These are phyloP conservation scores for Mola mola DNA, from an alignment of 2,113 vertebrate species.

Conservation along the genomic window DNA sequence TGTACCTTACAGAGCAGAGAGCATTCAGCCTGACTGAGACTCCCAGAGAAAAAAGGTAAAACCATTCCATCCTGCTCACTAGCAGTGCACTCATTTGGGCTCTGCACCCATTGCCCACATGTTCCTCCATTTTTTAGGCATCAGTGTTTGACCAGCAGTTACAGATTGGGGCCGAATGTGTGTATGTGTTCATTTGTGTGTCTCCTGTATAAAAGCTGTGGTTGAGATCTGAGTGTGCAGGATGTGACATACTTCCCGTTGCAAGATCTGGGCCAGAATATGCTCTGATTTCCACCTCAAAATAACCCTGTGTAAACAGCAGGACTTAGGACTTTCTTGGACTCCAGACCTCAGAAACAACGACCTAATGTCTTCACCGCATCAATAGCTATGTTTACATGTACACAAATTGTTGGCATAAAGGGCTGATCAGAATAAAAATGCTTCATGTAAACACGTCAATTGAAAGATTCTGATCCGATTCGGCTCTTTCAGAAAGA, in stretches of 20 bases:
- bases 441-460: no score
- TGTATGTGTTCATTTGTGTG: conserved; percentile 21
- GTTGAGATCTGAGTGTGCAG: conserved; percentile 62
- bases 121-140: conserved; percentile 42
- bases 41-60: conserved; percentile 87
- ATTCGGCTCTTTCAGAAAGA: no score
- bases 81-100: conserved; percentile 14
- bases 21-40: conserved; percentile 82
- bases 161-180: conserved; percentile 27
- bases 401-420: no score
- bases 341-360: conserved; percentile 40
- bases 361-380: conserved; percentile 20
- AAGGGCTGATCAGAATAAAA: no score
- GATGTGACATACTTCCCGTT: conserved; percentile 74
- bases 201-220: conserved; percentile 53
- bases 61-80: conserved; percentile 27
- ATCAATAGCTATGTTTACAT: no score
- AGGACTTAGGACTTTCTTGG: conserved; percentile 31
- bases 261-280: conserved; percentile 41
- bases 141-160: conserved; percentile 29
- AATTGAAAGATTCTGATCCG: no score
- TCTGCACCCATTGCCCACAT: conserved; percentile 13
- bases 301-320: conserved; percentile 64
- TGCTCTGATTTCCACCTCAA: conserved; percentile 67
- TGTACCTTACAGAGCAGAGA: conserved; percentile 85